phyloP scores from a whole-genome alignment of 2,113 vertebrate genomes.

The Thalassarche chlororhynchos region DNA sequence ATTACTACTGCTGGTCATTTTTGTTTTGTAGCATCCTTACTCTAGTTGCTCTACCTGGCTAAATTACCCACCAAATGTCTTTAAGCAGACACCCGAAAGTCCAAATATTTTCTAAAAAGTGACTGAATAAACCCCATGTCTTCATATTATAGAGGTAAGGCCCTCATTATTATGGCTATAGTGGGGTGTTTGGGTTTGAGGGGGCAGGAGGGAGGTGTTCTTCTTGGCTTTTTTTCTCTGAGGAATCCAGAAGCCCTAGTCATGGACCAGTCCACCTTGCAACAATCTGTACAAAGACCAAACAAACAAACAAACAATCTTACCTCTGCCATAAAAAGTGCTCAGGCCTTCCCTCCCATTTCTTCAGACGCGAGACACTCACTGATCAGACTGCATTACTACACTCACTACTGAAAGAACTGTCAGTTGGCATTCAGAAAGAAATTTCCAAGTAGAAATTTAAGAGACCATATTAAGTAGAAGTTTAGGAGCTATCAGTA shows the following conservation, averaged over 20 bases:
- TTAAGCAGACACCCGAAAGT: background rate
- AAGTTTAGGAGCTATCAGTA: background rate
- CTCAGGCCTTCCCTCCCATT: background rate
- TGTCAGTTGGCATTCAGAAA: background rate
- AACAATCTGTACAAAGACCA: background rate
- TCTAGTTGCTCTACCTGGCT: background rate
- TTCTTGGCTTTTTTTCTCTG: background rate
- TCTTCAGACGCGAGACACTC: background rate
- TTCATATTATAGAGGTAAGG: background rate
- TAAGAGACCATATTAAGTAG: background rate
- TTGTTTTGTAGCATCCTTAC: background rate
- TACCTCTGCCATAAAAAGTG: background rate
- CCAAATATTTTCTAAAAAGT: background rate
- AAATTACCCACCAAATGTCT: background rate
- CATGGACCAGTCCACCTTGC: background rate
- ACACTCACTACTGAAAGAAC: background rate
- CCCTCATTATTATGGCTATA: background rate
- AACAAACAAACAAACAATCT: background rate
- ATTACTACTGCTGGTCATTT: background rate
- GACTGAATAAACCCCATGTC: background rate
- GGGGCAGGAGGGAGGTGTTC: background rate
- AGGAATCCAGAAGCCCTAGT: background rate
- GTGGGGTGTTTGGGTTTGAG: background rate
- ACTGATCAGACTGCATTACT: background rate
- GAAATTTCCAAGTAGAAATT: background rate